phyloP scores from a whole-genome alignment of 2,888 invertebrate genomes.

The Eilema caniola region DNA sequence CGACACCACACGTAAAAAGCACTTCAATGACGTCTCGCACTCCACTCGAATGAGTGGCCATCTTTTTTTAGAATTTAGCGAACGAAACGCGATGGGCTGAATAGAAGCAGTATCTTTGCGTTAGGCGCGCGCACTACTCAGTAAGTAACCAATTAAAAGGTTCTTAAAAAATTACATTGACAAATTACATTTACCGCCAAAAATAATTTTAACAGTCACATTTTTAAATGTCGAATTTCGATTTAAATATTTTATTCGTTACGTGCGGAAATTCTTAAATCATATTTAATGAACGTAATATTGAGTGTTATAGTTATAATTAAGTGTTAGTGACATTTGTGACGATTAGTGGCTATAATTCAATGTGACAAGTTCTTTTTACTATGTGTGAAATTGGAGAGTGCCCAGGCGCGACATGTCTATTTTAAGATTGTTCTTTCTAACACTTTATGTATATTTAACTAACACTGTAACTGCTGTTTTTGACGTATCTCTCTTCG shows the following conservation, averaged over 20 bases:
- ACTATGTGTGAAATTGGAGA: conserved; percentile 57
- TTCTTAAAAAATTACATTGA: conserved; percentile 45
- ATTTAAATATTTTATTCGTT: neutral
- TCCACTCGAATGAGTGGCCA: conserved; percentile 72
- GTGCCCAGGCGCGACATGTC: conserved; percentile 54
- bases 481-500: conserved; percentile 1
- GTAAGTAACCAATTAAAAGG: conserved; percentile 72
- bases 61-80: conserved; percentile 84
- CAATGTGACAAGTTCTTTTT: conserved; percentile 46
- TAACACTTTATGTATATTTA: conserved; percentile 46
- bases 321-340: conserved; percentile 49
- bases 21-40: conserved; percentile 61
- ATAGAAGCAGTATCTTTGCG: conserved; percentile 75
- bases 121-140: conserved; percentile 80
- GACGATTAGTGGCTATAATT: conserved; percentile 45
- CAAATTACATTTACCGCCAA: conserved; percentile 37
- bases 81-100: conserved; percentile 66
- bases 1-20: conserved; percentile 54
- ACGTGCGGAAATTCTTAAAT: conserved; percentile 16
- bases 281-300: conserved; percentile 7
- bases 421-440: conserved; percentile 57
- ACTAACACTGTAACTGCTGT: conserved; percentile 36
- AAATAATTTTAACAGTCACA: conserved; percentile 17
- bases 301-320: conserved; percentile 28
- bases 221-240: conserved; percentile 11